Evolutionary conservation across 2,113 vertebrate species (phyloP).

Genomic region (Phaethon lepturus): DNA sequence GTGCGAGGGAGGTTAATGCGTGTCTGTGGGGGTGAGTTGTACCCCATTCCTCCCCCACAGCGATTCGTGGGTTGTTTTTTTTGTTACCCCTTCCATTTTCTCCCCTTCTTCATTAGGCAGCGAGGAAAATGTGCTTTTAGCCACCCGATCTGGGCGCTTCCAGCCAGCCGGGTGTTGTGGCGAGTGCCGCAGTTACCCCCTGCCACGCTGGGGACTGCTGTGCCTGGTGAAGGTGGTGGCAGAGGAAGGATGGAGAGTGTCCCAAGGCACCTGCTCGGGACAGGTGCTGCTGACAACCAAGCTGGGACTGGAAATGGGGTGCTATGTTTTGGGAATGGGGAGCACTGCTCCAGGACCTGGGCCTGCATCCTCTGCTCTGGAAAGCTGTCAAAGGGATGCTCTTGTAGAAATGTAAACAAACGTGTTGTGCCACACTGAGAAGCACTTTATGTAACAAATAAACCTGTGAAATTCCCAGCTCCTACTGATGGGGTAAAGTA

Average conservation of each 20-base stretch:
- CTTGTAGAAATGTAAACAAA: background rate
- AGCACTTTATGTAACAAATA: background rate
- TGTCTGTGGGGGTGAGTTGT: fast-evolving
- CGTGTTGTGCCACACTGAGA: fast-evolving
- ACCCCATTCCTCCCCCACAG: fast-evolving
- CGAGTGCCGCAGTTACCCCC: fast-evolving
- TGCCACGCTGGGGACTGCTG: fast-evolving
- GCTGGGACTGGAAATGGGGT: fast-evolving
- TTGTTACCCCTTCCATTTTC: background rate
- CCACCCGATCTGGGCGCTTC: too few species aligned
- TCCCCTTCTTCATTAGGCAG: fast-evolving
- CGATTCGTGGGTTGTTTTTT: fast-evolving
- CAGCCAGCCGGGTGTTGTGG: fast-evolving
- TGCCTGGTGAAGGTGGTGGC: too few species aligned
- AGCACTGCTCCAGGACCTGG: fast-evolving
- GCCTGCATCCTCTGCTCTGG: background rate
- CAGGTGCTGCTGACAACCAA: fast-evolving
- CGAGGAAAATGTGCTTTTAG: too few species aligned
- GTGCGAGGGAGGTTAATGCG: fast-evolving
- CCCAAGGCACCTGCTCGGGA: fast-evolving
- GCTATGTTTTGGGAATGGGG: background rate
- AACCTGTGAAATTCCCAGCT: background rate
- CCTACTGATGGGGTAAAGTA: background rate
- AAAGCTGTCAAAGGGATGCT: background rate
- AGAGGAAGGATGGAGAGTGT: background rate